Percentiles rank a stretch among this genome's conserved stretches.
These are phyloP conservation scores for Sitobion miscanthi DNA, from an alignment of 1,140 invertebrate genomes.

Conservation along the genomic window DNA sequence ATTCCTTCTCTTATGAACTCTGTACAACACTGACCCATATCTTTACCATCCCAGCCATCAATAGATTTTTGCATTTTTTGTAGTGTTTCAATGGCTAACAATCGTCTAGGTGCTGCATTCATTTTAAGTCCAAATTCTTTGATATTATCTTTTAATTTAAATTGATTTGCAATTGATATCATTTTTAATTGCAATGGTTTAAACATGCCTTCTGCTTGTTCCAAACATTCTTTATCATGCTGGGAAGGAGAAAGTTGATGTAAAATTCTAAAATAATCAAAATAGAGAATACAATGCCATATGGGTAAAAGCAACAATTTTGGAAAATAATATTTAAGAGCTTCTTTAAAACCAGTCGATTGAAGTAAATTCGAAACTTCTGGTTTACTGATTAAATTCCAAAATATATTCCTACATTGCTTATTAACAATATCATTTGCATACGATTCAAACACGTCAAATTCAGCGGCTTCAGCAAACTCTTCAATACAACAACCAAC, in stretches of 20 bases:
- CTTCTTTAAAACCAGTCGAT: slow-evolving; percentile 89
- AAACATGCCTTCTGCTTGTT: slow-evolving; percentile 86
- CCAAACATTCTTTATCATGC: slow-evolving; percentile 88
- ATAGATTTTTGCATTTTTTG: slow-evolving; percentile 89
- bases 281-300: slow-evolving; percentile 94
- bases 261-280: slow-evolving; percentile 87
- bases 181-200: slow-evolving; percentile 76
- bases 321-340: slow-evolving; percentile 96
- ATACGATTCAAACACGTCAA: slow-evolving; percentile 77
- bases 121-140: slow-evolving; percentile 69
- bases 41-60: slow-evolving; percentile 94
- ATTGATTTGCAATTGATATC: not conserved
- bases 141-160: slow-evolving; percentile 54
- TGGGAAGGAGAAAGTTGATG: slow-evolving; percentile 78
- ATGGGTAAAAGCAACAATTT: slow-evolving; percentile 93
- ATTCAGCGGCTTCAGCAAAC: slow-evolving; percentile 82
- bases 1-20: slow-evolving; percentile 83
- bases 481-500: slow-evolving; percentile 97
- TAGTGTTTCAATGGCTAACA: slow-evolving; percentile 86
- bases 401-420: slow-evolving; percentile 70
- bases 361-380: slow-evolving; percentile 74
- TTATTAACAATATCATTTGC: slow-evolving; percentile 82
- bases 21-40: slow-evolving; percentile 93
- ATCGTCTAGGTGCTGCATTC: slow-evolving; percentile 78
- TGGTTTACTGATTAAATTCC: slow-evolving; percentile 72